These are phyloP conservation scores for Drosophila nigromelanica DNA, from an alignment of 1,140 invertebrate genomes.

Conservation along the genomic window DNA sequence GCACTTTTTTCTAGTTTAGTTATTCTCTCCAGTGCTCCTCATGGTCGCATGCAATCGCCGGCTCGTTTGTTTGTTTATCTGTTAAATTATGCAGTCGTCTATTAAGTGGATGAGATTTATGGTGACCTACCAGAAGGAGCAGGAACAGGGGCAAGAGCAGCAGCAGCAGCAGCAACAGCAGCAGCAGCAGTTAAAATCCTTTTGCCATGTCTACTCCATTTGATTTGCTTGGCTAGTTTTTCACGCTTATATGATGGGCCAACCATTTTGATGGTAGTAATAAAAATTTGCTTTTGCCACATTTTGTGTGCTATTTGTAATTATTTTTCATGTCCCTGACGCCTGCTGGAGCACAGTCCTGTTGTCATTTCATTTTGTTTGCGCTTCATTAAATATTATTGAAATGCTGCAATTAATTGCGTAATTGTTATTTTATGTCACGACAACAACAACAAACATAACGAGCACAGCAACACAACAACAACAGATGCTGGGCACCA, in stretches of 20 bases:
- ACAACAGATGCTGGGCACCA: conserved; percentile 37
- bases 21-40: conserved; percentile 16
- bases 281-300: conserved; percentile 48
- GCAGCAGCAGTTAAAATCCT: conserved; percentile 31
- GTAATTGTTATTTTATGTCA: conserved; percentile 81
- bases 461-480: conserved; percentile 1
- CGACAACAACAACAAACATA: conserved; percentile 23
- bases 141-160: not conserved
- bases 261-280: conserved; percentile 4
- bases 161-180: conserved; percentile 14
- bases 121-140: conserved; percentile 41
- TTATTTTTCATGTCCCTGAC: conserved; percentile 65
- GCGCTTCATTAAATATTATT: conserved; percentile 82
- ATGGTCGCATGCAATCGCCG: conserved; percentile 48
- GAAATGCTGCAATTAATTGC: conserved; percentile 80
- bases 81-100: conserved; percentile 81
- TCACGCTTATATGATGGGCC: conserved; percentile 5
- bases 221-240: not conserved
- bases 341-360: conserved; percentile 1
- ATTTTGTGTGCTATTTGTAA: conserved; percentile 61
- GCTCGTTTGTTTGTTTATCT: conserved; percentile 77
- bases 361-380: conserved; percentile 75
- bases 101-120: conserved; percentile 80
- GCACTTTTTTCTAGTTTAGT: conserved; percentile 11
- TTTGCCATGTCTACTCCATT: not conserved